Evolutionary conservation across 2,888 invertebrate genomes (phyloP).

Genomic region (Leptopilina myrica): DNA sequence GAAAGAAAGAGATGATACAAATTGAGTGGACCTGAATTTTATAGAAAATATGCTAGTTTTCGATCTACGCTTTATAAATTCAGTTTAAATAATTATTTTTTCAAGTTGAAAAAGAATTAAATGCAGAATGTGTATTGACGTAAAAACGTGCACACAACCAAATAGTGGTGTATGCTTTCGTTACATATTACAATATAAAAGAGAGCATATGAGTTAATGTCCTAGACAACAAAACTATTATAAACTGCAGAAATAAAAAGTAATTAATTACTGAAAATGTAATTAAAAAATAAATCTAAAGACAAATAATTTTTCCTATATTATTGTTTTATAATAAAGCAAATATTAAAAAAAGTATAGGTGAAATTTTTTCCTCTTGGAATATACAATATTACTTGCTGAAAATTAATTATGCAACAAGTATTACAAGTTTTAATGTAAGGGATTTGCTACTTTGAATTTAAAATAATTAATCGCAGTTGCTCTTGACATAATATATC

Average conservation of each 20-base stretch:
- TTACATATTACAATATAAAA: constrained; percentile 21
- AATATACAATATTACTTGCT: neutral
- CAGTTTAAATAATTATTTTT: constrained; percentile 17
- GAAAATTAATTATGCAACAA: constrained; percentile 19
- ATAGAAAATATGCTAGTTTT: constrained; percentile 1
- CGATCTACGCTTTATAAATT: neutral
- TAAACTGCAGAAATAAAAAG: neutral
- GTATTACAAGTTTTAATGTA: constrained; percentile 10
- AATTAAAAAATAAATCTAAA: too few species aligned
- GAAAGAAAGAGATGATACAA: too few species aligned
- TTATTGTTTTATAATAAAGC: too few species aligned
- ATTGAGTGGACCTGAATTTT: neutral
- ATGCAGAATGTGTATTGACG: neutral
- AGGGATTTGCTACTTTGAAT: constrained; percentile 17
- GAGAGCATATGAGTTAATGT: constrained; percentile 3
- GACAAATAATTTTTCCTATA: neutral
- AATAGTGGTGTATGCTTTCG: neutral
- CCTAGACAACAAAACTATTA: neutral
- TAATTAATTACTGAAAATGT: neutral
- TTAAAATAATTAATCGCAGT: constrained; percentile 36
- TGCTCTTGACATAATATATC: constrained; percentile 15
- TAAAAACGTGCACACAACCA: constrained; percentile 10
- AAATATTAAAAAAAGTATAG: neutral
- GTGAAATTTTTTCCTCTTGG: neutral
- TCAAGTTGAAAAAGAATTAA: constrained; percentile 31